Percentiles rank a stretch among this genome's conserved stretches.
Conservation (phyloP, 2,797 vertebrate genomes). For the Pelodytes ibericus region DNA sequence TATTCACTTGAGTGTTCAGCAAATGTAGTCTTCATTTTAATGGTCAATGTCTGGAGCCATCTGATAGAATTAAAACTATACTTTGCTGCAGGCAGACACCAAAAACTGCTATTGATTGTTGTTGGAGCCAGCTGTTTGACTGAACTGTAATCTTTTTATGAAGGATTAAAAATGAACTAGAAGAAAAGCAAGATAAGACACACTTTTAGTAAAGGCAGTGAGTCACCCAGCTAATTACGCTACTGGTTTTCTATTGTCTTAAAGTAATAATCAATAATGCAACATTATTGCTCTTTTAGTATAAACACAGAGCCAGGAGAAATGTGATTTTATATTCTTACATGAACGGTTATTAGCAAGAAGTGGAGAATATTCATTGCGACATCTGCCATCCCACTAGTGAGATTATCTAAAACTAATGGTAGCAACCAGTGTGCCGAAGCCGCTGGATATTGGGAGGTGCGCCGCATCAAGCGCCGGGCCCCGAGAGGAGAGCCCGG, state of each 20-base stretch:
- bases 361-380: no score
- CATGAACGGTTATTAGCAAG: no score
- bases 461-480: no score
- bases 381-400: no score
- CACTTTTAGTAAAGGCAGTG: background rate
- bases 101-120: constrained; percentile 51
- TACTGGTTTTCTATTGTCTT: background rate
- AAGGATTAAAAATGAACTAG: constrained; percentile 8
- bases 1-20: constrained; percentile 47
- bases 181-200: background rate
- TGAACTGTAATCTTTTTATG: constrained; percentile 20
- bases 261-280: background rate
- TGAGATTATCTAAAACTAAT: no score
- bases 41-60: constrained; percentile 54
- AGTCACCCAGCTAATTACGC: background rate
- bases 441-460: no score
- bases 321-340: no score
- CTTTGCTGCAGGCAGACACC: constrained; percentile 50
- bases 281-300: no score
- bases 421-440: no score
- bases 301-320: no score
- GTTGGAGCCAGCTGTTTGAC: constrained; percentile 51
- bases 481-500: no score
- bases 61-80: constrained; percentile 50
- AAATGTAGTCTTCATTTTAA: constrained; percentile 42